phyloP scores from a whole-genome alignment of 2,888 invertebrate species.

The Phasia obesa region DNA sequence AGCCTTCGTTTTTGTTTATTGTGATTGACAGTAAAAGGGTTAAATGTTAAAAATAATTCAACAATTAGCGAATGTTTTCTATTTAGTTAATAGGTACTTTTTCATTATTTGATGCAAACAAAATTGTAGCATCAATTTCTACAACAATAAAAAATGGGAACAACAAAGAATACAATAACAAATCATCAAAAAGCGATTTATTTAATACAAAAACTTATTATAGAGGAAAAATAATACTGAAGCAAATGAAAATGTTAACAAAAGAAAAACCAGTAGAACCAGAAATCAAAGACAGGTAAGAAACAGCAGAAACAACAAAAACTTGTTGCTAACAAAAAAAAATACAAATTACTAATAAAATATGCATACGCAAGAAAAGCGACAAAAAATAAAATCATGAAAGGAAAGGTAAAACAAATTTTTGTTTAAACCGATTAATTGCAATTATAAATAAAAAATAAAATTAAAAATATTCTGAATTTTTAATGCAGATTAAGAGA shows the following conservation, averaged over 20 bases:
- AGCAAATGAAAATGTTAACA: slow-evolving; percentile 65
- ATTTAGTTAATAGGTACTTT: slow-evolving; percentile 2
- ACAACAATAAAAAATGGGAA: slow-evolving; percentile 9
- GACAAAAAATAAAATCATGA: slow-evolving; percentile 31
- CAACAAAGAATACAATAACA: slow-evolving; percentile 41
- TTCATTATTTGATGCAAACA: slow-evolving; percentile 12
- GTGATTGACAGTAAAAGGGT: slow-evolving; percentile 41
- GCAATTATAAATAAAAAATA: slow-evolving; percentile 19
- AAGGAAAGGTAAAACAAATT: slow-evolving; percentile 51
- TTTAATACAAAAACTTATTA: slow-evolving; percentile 37
- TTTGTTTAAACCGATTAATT: slow-evolving; percentile 41
- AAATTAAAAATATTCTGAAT: slow-evolving; percentile 32
- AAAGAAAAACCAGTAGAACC: slow-evolving; percentile 70
- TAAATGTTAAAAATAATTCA: slow-evolving; percentile 30
- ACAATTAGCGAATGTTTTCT: slow-evolving; percentile 18
- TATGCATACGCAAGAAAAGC: slow-evolving; percentile 52
- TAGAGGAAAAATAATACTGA: slow-evolving; percentile 52
- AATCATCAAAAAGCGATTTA: slow-evolving; percentile 13
- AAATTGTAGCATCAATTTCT: background rate
- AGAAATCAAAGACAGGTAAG: slow-evolving; percentile 56
- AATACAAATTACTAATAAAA: slow-evolving; percentile 37
- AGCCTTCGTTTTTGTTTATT: background rate
- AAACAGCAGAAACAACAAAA: slow-evolving; percentile 56
- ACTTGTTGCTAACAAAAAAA: slow-evolving; percentile 68
- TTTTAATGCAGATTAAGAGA: slow-evolving; percentile 48